Evolutionary conservation across 2,888 invertebrate genomes (phyloP), one percentile per base, ranked within the genome.

Genomic region (Eupithecia pulchellata): DNA sequence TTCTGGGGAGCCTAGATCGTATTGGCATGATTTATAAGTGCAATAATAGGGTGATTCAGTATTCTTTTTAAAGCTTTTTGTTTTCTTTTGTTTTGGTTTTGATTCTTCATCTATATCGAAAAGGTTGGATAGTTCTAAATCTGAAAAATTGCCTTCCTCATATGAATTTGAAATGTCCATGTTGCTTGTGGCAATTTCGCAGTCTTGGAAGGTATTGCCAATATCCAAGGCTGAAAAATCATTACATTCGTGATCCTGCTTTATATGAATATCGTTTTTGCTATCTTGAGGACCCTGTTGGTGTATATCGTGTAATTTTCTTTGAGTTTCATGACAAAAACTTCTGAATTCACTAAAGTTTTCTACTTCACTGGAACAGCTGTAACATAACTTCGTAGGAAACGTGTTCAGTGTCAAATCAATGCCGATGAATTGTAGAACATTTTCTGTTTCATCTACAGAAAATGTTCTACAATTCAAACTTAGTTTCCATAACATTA

Each of bases 331-430:
- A 25, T 78, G 79, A 60, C 93, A 93, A 74, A 87, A 85, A n/a
- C 61, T 78, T 81, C 88, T 91, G 32, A 89, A 94, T n/a, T 85
- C 80, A 39, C 85, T 78, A 71, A 91, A 90, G 39, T 86, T 84
- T 68, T 88, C 84, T 0, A 93, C 72, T 74, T 87, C 83, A 0
- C 74, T 75, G 20, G 73, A 85, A 74, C 94, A 94, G 25, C 78
- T 80, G 0, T 79, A 72, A 34, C 94, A 94, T 1, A 88, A 74
- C 69, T 86, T 90, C 5, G 84, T 88, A 0, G 89, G 86, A n/a
- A 76, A 76, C 0, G 71, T 78, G 25, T 79, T 77, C 9, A 77
- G 74, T 6, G 77, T 69, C 14, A 92, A 61, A 73, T 88, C 83
- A 66, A 94, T 81, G 20, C 87, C 84, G 64, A 93, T 78, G 72